A percentile compares a stretch with the other conserved stretches of the same genome.
Evolutionary conservation across 2,888 invertebrate species (phyloP).

Genomic region (Trichopria drosophilae): DNA sequence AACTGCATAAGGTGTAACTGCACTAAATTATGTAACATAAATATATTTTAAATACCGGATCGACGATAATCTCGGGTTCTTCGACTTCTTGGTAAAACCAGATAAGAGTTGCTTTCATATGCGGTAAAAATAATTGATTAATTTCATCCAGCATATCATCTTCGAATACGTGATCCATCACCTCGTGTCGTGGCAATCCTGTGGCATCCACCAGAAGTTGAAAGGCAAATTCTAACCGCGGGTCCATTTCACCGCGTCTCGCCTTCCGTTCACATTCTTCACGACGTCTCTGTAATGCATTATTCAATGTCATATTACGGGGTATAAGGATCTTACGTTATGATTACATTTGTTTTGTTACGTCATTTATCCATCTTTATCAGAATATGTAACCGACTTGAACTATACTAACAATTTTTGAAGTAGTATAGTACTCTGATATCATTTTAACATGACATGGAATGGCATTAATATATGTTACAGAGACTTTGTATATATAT

Average conservation of each 20-base stretch:
- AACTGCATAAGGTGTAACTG: no score
- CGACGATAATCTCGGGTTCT: slow-evolving; percentile 65
- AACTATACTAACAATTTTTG: no score
- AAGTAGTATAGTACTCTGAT: no score
- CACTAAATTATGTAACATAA: no score
- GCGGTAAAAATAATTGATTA: slow-evolving; percentile 82
- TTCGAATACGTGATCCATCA: slow-evolving; percentile 89
- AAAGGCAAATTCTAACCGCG: slow-evolving; percentile 86
- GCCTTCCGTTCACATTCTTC: slow-evolving; percentile 93
- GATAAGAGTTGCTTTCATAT: slow-evolving; percentile 80
- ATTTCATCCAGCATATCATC: slow-evolving; percentile 90
- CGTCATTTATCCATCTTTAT: no score
- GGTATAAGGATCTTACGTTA: no score
- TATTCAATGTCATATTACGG: no score
- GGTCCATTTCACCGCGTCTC: slow-evolving; percentile 89
- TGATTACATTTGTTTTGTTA: not conserved
- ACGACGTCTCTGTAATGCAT: slow-evolving; percentile 67
- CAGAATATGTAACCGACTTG: no score
- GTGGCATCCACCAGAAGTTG: slow-evolving; percentile 85
- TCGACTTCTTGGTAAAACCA: slow-evolving; percentile 90
- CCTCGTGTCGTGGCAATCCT: slow-evolving; percentile 77
- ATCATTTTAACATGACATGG: no score
- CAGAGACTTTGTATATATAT: no score
- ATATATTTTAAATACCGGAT: no score
- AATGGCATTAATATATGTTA: no score